A percentile compares a stretch with the other conserved stretches of the same genome.
phyloP scores from a whole-genome alignment of 2,113 vertebrate genomes.

The Gallinago undulata region DNA sequence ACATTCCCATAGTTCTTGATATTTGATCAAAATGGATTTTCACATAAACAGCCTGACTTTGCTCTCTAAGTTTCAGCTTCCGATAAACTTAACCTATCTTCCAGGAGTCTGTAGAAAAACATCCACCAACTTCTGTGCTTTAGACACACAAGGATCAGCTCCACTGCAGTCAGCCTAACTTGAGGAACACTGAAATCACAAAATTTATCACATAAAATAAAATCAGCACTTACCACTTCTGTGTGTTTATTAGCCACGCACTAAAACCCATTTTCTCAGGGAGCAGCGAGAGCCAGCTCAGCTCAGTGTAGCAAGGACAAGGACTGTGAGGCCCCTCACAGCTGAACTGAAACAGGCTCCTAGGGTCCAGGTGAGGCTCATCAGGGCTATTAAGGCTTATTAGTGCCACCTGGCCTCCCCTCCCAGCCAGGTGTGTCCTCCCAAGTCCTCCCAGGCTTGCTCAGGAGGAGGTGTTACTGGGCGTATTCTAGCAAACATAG shows the following conservation, averaged over 20 bases:
- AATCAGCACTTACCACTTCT: not conserved
- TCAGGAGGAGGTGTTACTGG: not conserved
- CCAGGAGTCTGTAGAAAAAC: not conserved
- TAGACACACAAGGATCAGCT: not conserved
- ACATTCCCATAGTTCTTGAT: not conserved
- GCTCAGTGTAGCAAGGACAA: accelerated
- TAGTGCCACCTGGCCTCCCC: not conserved
- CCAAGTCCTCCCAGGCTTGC: accelerated
- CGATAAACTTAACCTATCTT: not conserved
- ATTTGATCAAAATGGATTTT: not conserved
- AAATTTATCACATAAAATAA: not conserved
- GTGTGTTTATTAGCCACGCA: accelerated
- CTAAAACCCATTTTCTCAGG: not conserved
- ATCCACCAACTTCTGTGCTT: accelerated
- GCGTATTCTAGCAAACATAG: accelerated
- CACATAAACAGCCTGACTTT: not conserved
- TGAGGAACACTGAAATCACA: not conserved
- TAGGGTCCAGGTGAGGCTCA: not conserved
- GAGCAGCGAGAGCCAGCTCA: not conserved
- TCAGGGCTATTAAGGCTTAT: not conserved
- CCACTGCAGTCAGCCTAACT: not conserved
- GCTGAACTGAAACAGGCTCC: not conserved
- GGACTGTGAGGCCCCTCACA: no score
- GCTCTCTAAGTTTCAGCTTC: not conserved
- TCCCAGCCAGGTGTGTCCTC: not conserved